phyloP scores from a whole-genome alignment of 92 coral and sea anemone genomes.

The Galaxea fascicularis region DNA sequence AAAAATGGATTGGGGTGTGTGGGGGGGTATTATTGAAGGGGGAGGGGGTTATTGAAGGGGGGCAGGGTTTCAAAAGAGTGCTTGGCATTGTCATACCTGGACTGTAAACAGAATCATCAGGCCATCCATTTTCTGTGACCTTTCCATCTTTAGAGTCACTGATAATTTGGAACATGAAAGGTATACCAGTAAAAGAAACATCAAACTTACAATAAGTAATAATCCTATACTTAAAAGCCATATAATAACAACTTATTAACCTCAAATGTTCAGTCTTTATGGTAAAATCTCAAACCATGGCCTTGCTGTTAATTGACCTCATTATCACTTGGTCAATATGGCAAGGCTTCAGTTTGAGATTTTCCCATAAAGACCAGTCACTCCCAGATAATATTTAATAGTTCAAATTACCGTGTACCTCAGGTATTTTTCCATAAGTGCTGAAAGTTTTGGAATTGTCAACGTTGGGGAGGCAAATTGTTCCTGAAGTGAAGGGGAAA shows the following conservation, averaged over 20 bases:
- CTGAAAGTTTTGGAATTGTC: constrained; percentile 43
- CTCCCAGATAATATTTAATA: too few species aligned
- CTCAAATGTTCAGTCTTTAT: too few species aligned
- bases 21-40: too few species aligned
- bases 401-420: constrained; percentile 55
- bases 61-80: too few species aligned
- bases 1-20: too few species aligned
- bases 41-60: too few species aligned
- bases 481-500: constrained; percentile 55
- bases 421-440: constrained; percentile 66
- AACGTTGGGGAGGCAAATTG: constrained; percentile 65
- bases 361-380: too few species aligned
- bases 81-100: constrained; percentile 53
- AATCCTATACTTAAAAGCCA: not conserved
- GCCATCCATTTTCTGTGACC: constrained; percentile 84
- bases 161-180: not conserved
- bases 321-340: too few species aligned
- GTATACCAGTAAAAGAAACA: not conserved
- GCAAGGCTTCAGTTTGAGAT: too few species aligned
- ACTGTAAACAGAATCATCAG: constrained; percentile 56
- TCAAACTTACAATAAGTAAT: not conserved
- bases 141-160: constrained; percentile 67
- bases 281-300: too few species aligned
- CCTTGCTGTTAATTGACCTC: too few species aligned
- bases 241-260: too few species aligned